Base-by-base conservation (phyloP, 2,797 vertebrate species). In the Peromyscus melanophrys region DNA sequence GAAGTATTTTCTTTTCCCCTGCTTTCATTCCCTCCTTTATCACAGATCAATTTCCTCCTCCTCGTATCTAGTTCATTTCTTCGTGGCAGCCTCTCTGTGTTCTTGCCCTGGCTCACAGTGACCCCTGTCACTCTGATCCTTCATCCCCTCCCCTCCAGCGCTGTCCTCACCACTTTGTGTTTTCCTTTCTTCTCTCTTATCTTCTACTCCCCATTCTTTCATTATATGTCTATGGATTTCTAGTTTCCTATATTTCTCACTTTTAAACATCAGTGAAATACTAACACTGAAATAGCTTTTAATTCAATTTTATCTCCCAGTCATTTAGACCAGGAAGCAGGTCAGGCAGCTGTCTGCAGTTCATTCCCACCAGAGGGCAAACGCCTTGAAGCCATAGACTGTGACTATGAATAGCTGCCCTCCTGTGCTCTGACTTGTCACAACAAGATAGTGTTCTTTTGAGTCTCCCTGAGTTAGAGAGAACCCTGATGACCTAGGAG, bases 1-100 rank as follows among this genome's bases (percentile, higher is more conserved):
- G 78, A 83, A 96, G n/a, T 76, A 65, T 85, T 93, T 96, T 92
- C 43, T 91, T 96, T 96, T 87, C 59, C 94, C 55, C 61, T n/a
- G 71, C 65, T 95, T 88, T 97, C 80, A 80, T 86, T 96, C 82
- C 77, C 67, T 91, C 92, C 80, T 97, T 94, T 65, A 90, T 97
- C 94, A 92, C 29, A 84, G 31, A 94, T 93, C 87, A 95, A 73
- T 96, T 93, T 75, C 46, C 81, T 94, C 82, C 71, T 85, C 59
- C 57, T 77, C 1, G 37, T 31, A 0, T 84, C 75, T 73, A 73
- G 65, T 43, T 96, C 63, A 76, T 77, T 78, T 77, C 87, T 83
- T 89, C 65, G 49, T 49, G 55, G 89, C 71, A 52, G 13, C 90
- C 59, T 63, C 52, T 78, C 96, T 59, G 67, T 76, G 43, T 49